Percentiles rank a stretch among this genome's conserved stretches.
phyloP scores from a whole-genome alignment of 2,888 invertebrate genomes.

The Craniophora ligustri region DNA sequence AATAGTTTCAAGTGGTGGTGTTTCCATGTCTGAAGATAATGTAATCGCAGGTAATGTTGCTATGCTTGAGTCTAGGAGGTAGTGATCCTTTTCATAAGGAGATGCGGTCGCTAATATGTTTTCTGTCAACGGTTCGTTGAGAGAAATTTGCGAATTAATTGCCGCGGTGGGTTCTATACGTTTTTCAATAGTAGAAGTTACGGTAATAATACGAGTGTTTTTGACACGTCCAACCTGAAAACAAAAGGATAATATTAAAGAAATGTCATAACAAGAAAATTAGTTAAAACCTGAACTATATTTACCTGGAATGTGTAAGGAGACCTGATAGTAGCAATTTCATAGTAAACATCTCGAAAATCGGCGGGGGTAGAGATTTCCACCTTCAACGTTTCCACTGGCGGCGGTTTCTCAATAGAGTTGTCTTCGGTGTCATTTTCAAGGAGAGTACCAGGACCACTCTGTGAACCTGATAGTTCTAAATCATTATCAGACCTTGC shows the following conservation, averaged over 20 bases:
- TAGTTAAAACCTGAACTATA: conserved; percentile 3
- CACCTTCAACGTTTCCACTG: conserved; percentile 94
- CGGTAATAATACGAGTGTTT: conserved; percentile 95
- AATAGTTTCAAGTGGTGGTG: conserved; percentile 95
- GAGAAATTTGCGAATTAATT: conserved; percentile 87
- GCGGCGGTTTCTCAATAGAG: conserved; percentile 90
- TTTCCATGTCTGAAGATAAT: conserved; percentile 93
- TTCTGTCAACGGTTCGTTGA: conserved; percentile 94
- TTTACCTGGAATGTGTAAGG: conserved; percentile 96
- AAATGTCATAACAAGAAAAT: background rate
- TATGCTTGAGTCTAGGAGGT: conserved; percentile 92
- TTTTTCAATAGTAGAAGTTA: conserved; percentile 95
- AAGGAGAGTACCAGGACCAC: conserved; percentile 88
- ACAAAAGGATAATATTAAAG: conserved; percentile 29
- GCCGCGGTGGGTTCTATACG: conserved; percentile 90
- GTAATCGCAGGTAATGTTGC: conserved; percentile 95
- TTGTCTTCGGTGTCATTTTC: conserved; percentile 90
- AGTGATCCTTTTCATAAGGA: conserved; percentile 92
- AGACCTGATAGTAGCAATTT: conserved; percentile 96
- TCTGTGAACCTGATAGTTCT: conserved; percentile 92
- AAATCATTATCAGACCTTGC: conserved; percentile 90
- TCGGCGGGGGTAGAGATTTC: conserved; percentile 96
- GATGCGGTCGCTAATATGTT: conserved; percentile 95
- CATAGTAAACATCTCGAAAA: conserved; percentile 95
- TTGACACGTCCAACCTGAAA: conserved; percentile 94